Conservation (phyloP, 1,140 invertebrate species). For the Brachionus plicatilis region DNA sequence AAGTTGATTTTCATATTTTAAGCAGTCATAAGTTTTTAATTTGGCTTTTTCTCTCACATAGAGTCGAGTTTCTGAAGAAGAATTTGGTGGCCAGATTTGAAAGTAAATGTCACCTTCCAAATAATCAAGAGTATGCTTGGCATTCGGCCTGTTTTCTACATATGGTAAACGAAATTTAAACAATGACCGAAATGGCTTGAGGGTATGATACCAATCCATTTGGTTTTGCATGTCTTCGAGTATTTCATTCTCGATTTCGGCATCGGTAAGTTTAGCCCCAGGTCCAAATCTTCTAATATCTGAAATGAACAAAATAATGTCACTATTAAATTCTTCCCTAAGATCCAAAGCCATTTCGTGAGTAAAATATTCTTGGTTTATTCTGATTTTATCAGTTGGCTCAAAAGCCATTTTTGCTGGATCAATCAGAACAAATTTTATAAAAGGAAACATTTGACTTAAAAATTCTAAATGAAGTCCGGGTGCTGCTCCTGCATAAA, state of each 20-base stretch:
- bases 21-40: neutral
- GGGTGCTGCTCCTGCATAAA: constrained; percentile 29
- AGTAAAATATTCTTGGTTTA: constrained; percentile 6
- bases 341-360: neutral
- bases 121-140: neutral
- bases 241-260: neutral
- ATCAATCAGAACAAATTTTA: neutral
- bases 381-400: neutral
- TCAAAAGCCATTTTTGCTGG: neutral
- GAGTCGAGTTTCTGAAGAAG: neutral
- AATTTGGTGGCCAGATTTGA: constrained; percentile 3
- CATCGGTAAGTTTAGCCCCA: neutral
- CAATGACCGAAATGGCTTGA: neutral
- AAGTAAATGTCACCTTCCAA: neutral
- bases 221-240: neutral
- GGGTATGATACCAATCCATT: neutral
- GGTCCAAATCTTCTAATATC: neutral
- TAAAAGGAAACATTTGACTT: neutral
- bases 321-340: neutral
- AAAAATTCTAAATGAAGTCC: constrained; percentile 8
- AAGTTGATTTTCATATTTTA: neutral
- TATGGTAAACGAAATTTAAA: constrained; percentile 11
- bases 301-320: constrained; percentile 6
- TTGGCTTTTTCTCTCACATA: neutral
- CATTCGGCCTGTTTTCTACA: neutral